Evolutionary conservation across 2,113 vertebrate species (phyloP), one percentile per base, ranked within the genome.

Genomic region (Charadrius vociferus): DNA sequence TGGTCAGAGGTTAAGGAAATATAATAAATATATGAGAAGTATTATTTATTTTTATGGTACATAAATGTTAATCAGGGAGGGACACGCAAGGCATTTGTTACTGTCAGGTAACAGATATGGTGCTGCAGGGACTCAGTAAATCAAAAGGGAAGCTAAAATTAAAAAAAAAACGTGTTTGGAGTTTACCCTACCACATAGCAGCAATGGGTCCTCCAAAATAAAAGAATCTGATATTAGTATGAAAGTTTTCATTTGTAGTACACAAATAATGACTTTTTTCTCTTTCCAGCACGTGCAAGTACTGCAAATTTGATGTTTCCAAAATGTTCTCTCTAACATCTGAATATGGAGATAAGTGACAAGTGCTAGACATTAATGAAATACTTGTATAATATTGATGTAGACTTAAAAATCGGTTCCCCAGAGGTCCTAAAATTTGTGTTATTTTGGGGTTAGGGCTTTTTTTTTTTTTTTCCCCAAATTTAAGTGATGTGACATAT

Each of bases 351-450:
- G 34, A 34, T 24, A 62, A 39, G 7, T 18, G 19, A 30, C 14
- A 84, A 36, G 9, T 55, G 27, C 5, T 55, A 49, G 21, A 24
- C 11, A 43, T 53, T 27, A 61, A 34, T 39, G 16, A 66, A 67
- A 72, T 67, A 39, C 14, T 43, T 36, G 9, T 34, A 4, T 23
- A 67, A 47, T 56, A 9, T 30, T 47, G 30, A 59, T 59, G 7
- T 36, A 49, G 22, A 9, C 37, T n/a, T 72, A 17, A 61, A 62
- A 67, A 55, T 32, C 14, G 2, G 3, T 59, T 77, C 21, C 19
- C 10, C 0, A 0, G 5, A 56, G 5, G 8, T 80, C 50, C 6
- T 49, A 26, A n/a, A 70, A 8, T 9, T 20, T 43, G 14, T 14
- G 39, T 22, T 43, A 32, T 43, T 43, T 32, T 29, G 12, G 29